Conservation (phyloP, 1,140 invertebrate species). For the Magallana ariakensis region DNA sequence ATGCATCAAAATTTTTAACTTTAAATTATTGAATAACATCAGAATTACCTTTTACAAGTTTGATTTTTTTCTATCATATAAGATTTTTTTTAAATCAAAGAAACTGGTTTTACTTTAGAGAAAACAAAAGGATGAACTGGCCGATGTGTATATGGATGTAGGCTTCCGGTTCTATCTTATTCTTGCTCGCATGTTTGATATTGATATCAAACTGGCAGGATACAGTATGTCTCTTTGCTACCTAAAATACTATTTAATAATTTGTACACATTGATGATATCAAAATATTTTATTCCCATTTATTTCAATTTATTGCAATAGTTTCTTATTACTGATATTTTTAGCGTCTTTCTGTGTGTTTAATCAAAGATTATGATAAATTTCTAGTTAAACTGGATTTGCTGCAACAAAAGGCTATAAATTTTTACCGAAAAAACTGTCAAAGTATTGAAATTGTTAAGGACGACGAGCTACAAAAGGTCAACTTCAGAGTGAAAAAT, state of each 20-base stretch:
- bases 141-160: conserved; percentile 77
- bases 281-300: too few relatives aligned
- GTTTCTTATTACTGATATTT: too few relatives aligned
- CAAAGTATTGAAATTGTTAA: conserved; percentile 79
- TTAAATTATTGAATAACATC: too few relatives aligned
- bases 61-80: background rate
- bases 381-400: conserved; percentile 70
- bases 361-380: too few relatives aligned
- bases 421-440: conserved; percentile 78
- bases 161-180: conserved; percentile 78
- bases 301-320: too few relatives aligned
- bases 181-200: conserved; percentile 76
- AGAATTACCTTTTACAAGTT: background rate
- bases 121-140: conserved; percentile 73
- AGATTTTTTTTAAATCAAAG: background rate
- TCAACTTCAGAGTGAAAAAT: conserved; percentile 79
- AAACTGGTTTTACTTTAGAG: conserved; percentile 56
- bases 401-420: conserved; percentile 75
- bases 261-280: too few relatives aligned
- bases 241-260: too few relatives aligned
- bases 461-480: conserved; percentile 79
- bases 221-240: conserved; percentile 58
- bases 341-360: too few relatives aligned
- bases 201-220: conserved; percentile 73
- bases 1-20: too few relatives aligned